Base-by-base conservation (phyloP, 2,888 invertebrate genomes). In the Beris morrisii region DNA sequence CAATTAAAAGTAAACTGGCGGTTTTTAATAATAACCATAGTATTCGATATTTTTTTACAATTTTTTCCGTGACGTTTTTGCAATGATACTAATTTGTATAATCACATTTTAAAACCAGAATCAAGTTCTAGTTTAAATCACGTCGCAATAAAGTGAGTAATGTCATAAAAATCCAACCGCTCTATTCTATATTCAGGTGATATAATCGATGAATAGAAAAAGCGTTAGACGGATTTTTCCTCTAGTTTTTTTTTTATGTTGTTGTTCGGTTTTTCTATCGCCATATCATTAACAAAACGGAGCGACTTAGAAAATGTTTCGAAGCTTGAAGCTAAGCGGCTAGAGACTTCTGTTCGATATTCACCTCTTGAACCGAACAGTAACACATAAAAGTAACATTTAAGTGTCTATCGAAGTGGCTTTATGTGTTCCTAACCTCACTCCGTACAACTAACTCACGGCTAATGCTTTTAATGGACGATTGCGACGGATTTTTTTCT, bases 131-230 rank as follows among this genome's bases (percentile, higher is more conserved):
- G 11, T 46, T 58, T 45, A 45, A 58, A 45, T 44, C 44, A 45
- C 57, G 57, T 45, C 57, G 57, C 57, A 58, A 58, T 58, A 45
- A 45, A 58, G 45, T 58, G 57, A 58, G 45, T 58, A 56, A 58
- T 45, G 15, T 45, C 57, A 46, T 58, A 58, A 58, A 58, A 44
- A 45, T 58, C 3, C 45, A 30, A 58, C 30, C 15, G 22, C 57
- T 30, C 45, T 45, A 45, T 28, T 30, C 57, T 45, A 45, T 45
- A 58, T 58, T 15, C 22, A 22, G 22, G 22, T 22, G 22, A 22
- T 22, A 22, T 22, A 22, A 22, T 22, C 22, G 22, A 22, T 22
- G 22, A 22, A 22, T 22, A 22, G 22, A 22, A 22, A 22, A 22
- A 22, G 22, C 22, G 3, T 22, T 22, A 22, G 22, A 22, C 22